phyloP scores from a whole-genome alignment of 2,797 vertebrate genomes.

The Hirundo rustica region DNA sequence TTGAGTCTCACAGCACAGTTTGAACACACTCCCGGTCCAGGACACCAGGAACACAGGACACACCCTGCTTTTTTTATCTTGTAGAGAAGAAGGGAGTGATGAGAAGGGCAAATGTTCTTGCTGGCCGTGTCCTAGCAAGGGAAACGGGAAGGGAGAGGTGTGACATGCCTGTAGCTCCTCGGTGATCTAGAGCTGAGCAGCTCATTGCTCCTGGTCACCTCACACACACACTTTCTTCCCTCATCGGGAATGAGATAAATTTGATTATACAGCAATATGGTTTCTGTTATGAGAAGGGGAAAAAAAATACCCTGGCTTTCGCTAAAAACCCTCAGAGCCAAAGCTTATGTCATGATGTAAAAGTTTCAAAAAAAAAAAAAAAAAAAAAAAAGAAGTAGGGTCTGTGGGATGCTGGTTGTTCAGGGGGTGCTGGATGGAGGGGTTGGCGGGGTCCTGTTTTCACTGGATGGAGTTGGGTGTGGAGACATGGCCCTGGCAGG shows the following conservation, averaged over 20 bases:
- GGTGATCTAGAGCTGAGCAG: not conserved
- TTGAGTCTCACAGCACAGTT: not conserved
- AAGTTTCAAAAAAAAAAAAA: not conserved
- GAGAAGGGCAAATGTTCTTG: not conserved
- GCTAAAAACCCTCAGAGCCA: not conserved
- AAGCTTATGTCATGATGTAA: constrained; percentile 41
- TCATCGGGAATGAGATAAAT: constrained; percentile 11
- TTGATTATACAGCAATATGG: constrained; percentile 40
- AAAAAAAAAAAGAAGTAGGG: not conserved
- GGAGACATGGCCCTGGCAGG: not conserved
- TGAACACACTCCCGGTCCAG: not conserved
- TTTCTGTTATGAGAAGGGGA: constrained; percentile 13
- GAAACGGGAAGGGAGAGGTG: not conserved
- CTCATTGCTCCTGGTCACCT: not conserved
- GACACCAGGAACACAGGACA: not conserved
- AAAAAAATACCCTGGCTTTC: constrained; percentile 35
- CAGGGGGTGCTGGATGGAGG: not conserved
- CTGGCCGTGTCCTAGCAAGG: not conserved
- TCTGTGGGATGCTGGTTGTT: not conserved
- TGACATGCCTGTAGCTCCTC: not conserved
- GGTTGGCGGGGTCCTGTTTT: accelerated
- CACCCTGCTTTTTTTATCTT: not conserved
- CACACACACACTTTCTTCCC: not conserved
- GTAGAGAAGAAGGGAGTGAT: not conserved
- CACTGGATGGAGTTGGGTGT: not conserved